Percentiles rank a stretch among this genome's conserved stretches.
These are phyloP conservation scores for Pinctada fucata DNA, from an alignment of 2,888 invertebrate species.

Conservation along the genomic window DNA sequence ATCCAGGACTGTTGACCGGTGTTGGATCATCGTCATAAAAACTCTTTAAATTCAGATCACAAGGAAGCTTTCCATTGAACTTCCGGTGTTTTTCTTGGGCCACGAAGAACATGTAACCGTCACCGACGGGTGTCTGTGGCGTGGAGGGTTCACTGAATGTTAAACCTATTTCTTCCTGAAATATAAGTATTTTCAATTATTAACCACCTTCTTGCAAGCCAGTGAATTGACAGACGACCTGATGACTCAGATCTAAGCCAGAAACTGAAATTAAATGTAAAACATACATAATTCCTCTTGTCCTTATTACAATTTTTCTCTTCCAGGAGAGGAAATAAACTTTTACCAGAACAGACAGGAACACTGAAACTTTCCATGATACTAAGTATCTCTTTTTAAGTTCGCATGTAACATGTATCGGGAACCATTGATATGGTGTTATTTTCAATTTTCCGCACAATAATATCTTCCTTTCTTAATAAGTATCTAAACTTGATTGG, in stretches of 20 bases:
- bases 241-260: not conserved
- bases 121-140: conserved; percentile 10
- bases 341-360: too few species aligned
- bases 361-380: too few species aligned
- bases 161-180: conserved; percentile 32
- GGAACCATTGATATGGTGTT: too few species aligned
- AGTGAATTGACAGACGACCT: not conserved
- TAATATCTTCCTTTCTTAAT: too few species aligned
- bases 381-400: too few species aligned
- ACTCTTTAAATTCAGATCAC: not conserved
- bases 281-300: too few species aligned
- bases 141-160: conserved; percentile 21
- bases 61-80: not conserved
- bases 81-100: not conserved
- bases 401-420: too few species aligned
- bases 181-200: not conserved
- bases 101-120: not conserved
- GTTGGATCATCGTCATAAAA: conserved; percentile 16
- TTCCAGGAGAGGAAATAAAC: too few species aligned
- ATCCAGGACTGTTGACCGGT: conserved; percentile 19
- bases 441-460: too few species aligned
- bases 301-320: too few species aligned
- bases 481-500: too few species aligned
- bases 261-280: not conserved
- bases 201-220: too few species aligned